Evolutionary conservation across 1,140 invertebrate species (phyloP).

Genomic region (Anastrepha obliqua): DNA sequence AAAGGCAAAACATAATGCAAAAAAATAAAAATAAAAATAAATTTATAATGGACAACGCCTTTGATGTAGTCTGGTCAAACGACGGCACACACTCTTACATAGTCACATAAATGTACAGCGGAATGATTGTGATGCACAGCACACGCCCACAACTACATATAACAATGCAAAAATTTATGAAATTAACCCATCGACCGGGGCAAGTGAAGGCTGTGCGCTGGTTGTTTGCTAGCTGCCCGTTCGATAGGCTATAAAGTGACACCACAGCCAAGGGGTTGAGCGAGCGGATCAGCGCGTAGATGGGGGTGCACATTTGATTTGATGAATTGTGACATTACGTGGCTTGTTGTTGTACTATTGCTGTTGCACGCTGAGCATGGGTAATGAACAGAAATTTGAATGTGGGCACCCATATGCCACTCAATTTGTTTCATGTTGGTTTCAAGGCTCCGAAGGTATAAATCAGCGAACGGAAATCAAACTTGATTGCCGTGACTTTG

Average conservation of each 20-base stretch:
- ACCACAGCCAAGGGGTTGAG: background rate
- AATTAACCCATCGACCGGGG: conserved; percentile 47
- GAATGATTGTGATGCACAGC: background rate
- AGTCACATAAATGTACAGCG: background rate
- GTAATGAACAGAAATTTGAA: background rate
- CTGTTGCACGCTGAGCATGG: background rate
- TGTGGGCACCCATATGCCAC: conserved; percentile 2
- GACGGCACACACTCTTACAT: background rate
- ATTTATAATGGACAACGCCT: conserved; percentile 32
- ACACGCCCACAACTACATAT: conserved; percentile 42
- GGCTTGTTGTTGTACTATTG: background rate
- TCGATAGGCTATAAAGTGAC: background rate
- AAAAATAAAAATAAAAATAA: background rate
- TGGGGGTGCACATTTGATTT: conserved; percentile 38
- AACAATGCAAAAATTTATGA: conserved; percentile 54
- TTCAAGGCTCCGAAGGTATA: background rate
- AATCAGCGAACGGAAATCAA: conserved; percentile 51
- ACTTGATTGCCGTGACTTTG: conserved; percentile 52
- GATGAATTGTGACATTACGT: conserved; percentile 44
- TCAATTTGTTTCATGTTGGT: background rate
- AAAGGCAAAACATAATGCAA: conserved; percentile 6
- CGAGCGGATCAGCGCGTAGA: background rate
- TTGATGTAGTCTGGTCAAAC: background rate
- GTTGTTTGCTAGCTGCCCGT: background rate
- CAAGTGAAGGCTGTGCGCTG: conserved; percentile 23